Percentiles rank a stretch among this genome's conserved stretches.
Evolutionary conservation across 1,140 invertebrate species (phyloP).

Genomic region (Drosophila arizonae): DNA sequence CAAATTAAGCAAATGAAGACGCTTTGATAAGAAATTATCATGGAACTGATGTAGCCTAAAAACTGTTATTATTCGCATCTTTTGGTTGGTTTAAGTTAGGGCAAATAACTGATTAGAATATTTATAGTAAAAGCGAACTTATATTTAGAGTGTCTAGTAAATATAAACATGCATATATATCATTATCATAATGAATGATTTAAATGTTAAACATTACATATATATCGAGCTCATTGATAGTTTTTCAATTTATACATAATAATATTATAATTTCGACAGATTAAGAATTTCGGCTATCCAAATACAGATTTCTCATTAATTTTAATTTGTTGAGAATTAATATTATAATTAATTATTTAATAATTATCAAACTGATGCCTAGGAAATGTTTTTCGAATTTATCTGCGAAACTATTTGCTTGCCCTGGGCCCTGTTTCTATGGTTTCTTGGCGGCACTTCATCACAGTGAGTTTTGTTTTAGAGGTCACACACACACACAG

Average conservation of each 20-base stretch:
- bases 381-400: neutral
- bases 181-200: too few relatives aligned
- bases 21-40: neutral
- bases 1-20: conserved; percentile 4
- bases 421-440: neutral
- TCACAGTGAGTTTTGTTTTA: conserved; percentile 3
- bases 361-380: neutral
- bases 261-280: too few relatives aligned
- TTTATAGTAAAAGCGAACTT: neutral
- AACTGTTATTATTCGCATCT: neutral
- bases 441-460: conserved; percentile 17
- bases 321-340: too few relatives aligned
- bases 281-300: too few relatives aligned
- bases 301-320: too few relatives aligned
- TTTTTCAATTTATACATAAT: too few relatives aligned
- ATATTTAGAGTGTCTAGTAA: neutral
- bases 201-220: too few relatives aligned
- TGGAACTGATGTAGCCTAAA: neutral
- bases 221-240: too few relatives aligned
- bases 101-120: neutral
- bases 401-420: conserved; percentile 6
- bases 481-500: neutral
- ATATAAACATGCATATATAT: too few relatives aligned
- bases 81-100: neutral
- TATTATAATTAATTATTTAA: too few relatives aligned